Evolutionary conservation across 2,113 vertebrate species (phyloP).

Genomic region (Hiodon alosoides): DNA sequence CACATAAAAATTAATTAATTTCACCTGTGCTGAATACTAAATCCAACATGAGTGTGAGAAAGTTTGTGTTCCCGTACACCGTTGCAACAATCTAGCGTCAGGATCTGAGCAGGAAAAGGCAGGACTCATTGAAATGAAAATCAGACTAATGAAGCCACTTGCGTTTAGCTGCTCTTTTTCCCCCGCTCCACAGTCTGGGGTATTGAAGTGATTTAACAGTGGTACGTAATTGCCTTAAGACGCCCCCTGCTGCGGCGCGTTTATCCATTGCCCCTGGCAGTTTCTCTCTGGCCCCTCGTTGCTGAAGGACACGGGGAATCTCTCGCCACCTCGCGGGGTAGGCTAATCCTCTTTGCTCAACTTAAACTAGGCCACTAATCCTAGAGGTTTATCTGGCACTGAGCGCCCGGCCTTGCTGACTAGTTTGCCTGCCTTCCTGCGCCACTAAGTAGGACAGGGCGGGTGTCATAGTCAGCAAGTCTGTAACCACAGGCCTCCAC

Average conservation of each 20-base stretch:
- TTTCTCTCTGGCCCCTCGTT: slow-evolving; percentile 39
- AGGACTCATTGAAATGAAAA: too few species aligned
- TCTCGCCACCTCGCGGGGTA: slow-evolving; percentile 66
- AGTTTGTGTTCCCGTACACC: too few species aligned
- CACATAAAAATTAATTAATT: too few species aligned
- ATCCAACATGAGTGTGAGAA: too few species aligned
- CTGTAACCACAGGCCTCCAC: slow-evolving; percentile 55
- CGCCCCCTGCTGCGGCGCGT: slow-evolving; percentile 3
- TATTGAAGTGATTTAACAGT: background rate
- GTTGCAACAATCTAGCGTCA: too few species aligned
- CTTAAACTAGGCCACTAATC: slow-evolving; percentile 78
- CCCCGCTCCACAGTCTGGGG: background rate
- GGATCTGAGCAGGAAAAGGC: too few species aligned
- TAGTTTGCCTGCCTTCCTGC: slow-evolving; percentile 62
- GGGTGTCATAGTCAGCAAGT: slow-evolving; percentile 67
- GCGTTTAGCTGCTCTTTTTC: background rate
- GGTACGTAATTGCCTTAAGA: background rate
- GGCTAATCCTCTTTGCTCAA: slow-evolving; percentile 77
- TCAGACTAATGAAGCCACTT: background rate
- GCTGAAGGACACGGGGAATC: slow-evolving; percentile 70
- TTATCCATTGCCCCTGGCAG: slow-evolving; percentile 9
- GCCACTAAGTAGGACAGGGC: slow-evolving; percentile 66
- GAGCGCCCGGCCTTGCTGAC: slow-evolving; percentile 67
- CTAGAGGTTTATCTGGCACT: slow-evolving; percentile 70
- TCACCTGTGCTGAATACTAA: too few species aligned